Conservation (phyloP, 2,797 vertebrate genomes). For the Gymnopithys bicolor region DNA sequence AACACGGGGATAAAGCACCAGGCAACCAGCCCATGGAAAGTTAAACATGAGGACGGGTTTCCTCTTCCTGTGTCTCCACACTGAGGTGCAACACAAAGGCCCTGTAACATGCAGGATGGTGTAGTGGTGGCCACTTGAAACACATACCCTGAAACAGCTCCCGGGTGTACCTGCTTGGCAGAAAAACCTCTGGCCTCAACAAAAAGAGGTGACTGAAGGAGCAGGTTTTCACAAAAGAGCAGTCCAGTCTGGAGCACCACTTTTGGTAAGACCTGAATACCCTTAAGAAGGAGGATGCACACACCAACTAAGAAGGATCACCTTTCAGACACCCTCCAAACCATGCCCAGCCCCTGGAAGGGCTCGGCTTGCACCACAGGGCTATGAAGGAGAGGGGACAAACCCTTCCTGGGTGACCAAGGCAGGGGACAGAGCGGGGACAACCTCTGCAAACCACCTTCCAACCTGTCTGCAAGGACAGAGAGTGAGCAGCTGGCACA, state of each 20-base stretch:
- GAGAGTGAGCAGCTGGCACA: neutral
- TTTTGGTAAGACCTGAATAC: neutral
- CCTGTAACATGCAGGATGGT: neutral
- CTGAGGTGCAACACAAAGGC: neutral
- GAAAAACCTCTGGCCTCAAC: neutral
- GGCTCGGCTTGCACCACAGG: neutral
- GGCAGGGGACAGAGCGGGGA: rapidly evolving
- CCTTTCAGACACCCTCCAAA: neutral
- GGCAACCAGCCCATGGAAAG: rapidly evolving
- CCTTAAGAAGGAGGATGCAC: neutral
- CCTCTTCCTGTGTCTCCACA: neutral
- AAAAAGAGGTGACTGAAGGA: neutral
- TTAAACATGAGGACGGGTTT: rapidly evolving
- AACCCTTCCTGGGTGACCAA: neutral
- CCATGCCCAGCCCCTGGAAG: neutral
- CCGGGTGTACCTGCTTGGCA: neutral
- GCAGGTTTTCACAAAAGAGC: rapidly evolving
- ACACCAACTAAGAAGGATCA: neutral
- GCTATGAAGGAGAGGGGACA: neutral
- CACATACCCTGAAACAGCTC: neutral
- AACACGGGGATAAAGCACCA: neutral
- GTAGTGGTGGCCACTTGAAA: neutral
- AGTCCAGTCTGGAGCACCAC: neutral
- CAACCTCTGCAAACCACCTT: neutral
- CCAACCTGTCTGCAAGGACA: too few species aligned